A percentile compares a stretch with the other conserved stretches of the same genome.
phyloP scores from a whole-genome alignment of 2,113 vertebrate species.

The Brachyistius frenatus region DNA sequence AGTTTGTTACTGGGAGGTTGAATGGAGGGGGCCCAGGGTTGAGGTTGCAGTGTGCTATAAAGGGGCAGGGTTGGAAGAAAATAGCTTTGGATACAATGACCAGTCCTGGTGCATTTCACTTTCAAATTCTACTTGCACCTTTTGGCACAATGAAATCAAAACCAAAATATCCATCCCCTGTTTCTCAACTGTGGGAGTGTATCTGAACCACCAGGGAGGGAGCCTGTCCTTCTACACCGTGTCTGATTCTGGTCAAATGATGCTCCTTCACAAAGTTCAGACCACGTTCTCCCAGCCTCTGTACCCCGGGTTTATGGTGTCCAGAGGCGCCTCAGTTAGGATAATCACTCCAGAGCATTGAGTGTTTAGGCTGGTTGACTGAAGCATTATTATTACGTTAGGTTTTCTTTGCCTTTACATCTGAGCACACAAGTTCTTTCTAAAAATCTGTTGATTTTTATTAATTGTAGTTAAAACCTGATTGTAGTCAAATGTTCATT shows the following conservation, averaged over 20 bases:
- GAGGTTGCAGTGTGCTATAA: conserved; percentile 85
- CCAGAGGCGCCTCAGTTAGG: conserved; percentile 30
- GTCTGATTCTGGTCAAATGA: conserved; percentile 45
- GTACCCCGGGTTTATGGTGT: conserved; percentile 53
- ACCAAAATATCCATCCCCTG: neutral
- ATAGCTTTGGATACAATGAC: conserved; percentile 81
- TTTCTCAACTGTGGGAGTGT: conserved; percentile 47
- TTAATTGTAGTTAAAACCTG: neutral
- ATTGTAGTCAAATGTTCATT: neutral
- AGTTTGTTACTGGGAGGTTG: conserved; percentile 68
- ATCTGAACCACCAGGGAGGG: conserved; percentile 52
- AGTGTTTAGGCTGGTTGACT: neutral
- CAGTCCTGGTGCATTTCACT: conserved; percentile 86
- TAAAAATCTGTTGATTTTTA: neutral
- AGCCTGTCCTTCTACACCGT: conserved; percentile 45
- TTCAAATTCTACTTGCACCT: conserved; percentile 69
- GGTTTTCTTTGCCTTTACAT: no score
- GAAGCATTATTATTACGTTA: neutral
- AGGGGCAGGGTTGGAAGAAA: conserved; percentile 61
- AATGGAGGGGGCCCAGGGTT: conserved; percentile 69
- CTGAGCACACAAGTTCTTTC: neutral
- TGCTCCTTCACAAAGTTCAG: conserved; percentile 48
- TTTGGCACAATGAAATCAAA: conserved; percentile 80
- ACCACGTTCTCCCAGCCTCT: conserved; percentile 52
- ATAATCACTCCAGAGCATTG: conserved; percentile 18